Evolutionary conservation across 35 echinoderm and acorn worm species (phyloP), one percentile per base, ranked within the genome.

Genomic region (Lytechinus variegatus): DNA sequence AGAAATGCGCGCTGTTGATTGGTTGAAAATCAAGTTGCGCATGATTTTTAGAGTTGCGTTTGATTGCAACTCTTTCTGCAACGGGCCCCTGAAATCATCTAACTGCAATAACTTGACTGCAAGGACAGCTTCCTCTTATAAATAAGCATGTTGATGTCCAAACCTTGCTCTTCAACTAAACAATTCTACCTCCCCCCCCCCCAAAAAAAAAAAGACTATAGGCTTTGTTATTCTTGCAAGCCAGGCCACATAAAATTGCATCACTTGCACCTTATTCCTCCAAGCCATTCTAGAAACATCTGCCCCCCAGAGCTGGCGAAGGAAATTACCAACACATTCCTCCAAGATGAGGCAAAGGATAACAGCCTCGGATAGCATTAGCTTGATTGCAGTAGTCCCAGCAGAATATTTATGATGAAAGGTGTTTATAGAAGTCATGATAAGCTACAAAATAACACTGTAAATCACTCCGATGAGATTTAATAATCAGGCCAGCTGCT

Each of bases 401-500:
- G 19, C 21, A 24, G 66, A 79, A 19, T 79, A 79, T 79, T 79
- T 79, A 79, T 79, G 66, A 79, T 79, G 66, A 19, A 7, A 79
- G 66, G 66, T 79, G 66, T 79, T 79, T 79, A 79, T 79, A 79
- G 66, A 79, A 79, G 66, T 79, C 66, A 79, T 79, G 66, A 79
- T 24, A 24, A 6, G 66, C 66, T 8, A 79, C 66, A 79, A 79
- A 58, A 79, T 79, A 79, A 79, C 14, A 79, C 21, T 79, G 66
- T 79, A 79, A 79, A 79, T 79, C 66, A 79, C 66, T 79, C 66
- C 66, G 7, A 8, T 79, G 66, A 79, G 66, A 79, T 79, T 79
- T 79, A 79, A 79, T 79, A 79, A 79, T 79, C 66, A 79, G 66
- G 66, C 66, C 66, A 79, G 66, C 66, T 79, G 66, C 66, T 79